phyloP scores from a whole-genome alignment of 2,888 invertebrate genomes.

The Teinopalpus imperialis region DNA sequence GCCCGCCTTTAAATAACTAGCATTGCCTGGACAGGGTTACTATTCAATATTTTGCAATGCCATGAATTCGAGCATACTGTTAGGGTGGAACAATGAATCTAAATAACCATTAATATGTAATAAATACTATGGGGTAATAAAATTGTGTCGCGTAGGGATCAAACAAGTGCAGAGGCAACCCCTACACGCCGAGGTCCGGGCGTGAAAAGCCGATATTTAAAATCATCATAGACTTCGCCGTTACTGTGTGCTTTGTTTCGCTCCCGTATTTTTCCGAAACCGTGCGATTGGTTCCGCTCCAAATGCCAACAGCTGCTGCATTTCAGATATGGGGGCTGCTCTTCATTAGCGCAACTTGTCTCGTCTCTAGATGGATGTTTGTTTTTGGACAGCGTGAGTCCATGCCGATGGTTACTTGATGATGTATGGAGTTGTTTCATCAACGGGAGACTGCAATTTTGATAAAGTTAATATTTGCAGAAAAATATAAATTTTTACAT shows the following conservation, averaged over 20 bases:
- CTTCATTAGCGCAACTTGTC: constrained; percentile 81
- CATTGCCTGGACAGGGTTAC: constrained; percentile 48
- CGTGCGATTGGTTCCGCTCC: constrained; percentile 74
- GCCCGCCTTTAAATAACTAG: constrained; percentile 57
- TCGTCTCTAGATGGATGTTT: constrained; percentile 77
- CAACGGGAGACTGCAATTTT: constrained; percentile 2
- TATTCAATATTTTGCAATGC: constrained; percentile 70
- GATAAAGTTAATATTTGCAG: too few species aligned
- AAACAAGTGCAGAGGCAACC: constrained; percentile 75
- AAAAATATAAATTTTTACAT: too few species aligned
- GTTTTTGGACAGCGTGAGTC: constrained; percentile 71
- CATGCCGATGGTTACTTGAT: constrained; percentile 69
- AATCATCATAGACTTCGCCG: constrained; percentile 13
- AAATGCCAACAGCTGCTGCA: constrained; percentile 77
- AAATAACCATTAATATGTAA: constrained; percentile 83
- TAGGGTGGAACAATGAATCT: constrained; percentile 76
- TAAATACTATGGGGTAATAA: constrained; percentile 80
- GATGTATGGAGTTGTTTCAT: constrained; percentile 62
- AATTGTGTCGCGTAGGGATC: constrained; percentile 68
- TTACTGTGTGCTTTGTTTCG: constrained; percentile 13
- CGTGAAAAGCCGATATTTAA: constrained; percentile 28
- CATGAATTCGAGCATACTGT: constrained; percentile 80
- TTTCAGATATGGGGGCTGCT: constrained; percentile 75
- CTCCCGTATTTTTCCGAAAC: constrained; percentile 57
- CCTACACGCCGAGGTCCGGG: constrained; percentile 61